Evolutionary conservation across 2,888 invertebrate genomes (phyloP), one percentile per base, ranked within the genome.

Genomic region (Loripinus fragilis): DNA sequence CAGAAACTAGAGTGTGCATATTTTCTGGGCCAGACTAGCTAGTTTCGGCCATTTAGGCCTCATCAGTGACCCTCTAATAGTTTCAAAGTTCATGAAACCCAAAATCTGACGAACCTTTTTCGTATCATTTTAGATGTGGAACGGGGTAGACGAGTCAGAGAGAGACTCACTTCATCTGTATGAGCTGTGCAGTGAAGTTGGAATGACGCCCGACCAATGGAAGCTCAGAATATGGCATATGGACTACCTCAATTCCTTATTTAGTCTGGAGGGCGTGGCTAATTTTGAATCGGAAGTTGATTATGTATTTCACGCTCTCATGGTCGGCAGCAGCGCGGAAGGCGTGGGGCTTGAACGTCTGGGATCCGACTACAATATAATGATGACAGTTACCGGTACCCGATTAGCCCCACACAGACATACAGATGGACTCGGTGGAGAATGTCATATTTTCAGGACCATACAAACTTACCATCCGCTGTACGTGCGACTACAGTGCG

Each of bases 361-460:
- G 3, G 83, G 78, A 8, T 78, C 83, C n/a, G 80, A 83, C 66
- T 72, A 48, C 42, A 78, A 83, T 30, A 50, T 83, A 7, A 83
- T 83, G 83, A 83, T 83, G 83, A 81, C 80, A 2, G 76, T 83
- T 20, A 76, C 83, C 15, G 83, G 83, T 28, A 83, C 83, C 1
- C 71, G 83, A 8, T 65, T 83, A 12, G 78, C 83, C 1, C 78
- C 83, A n/a, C 83, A 83, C 68, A 66, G 83, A 17, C 76, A 80
- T 52, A 48, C 55, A 7, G 83, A 76, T 30, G 28, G 20, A n/a
- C 25, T 10, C 17, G 23, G n/a, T 17, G 75, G 71, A 33, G 78
- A 78, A 17, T 41, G 30, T 10, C 83, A 83, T 28, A 65, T 83
- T 28, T 83, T 83, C 78, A 83, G 80, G 74, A 78, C 76, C 28